Conservation (phyloP, 2,888 invertebrate species). For the Elmis aenea region DNA sequence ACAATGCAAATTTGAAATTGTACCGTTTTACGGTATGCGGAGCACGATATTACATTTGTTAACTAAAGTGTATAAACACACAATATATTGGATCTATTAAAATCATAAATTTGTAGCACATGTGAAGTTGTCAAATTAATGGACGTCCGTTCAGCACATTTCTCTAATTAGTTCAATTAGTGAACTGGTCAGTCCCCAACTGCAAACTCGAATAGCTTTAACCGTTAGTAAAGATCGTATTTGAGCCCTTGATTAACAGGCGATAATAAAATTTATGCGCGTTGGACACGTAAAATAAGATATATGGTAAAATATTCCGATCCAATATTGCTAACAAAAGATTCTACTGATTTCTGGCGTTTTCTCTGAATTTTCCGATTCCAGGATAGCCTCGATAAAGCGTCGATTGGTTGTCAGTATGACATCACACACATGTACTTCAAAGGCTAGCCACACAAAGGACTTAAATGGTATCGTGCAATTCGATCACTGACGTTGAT, state of each 20-base stretch:
- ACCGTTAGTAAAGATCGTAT: too few relatives aligned
- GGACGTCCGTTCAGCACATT: slow-evolving; percentile 44
- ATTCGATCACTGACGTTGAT: slow-evolving; percentile 24
- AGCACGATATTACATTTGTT: slow-evolving; percentile 40
- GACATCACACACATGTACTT: slow-evolving; percentile 27
- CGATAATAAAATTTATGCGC: too few relatives aligned
- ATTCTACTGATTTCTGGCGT: slow-evolving; percentile 28
- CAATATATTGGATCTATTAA: slow-evolving; percentile 46
- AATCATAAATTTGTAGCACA: slow-evolving; percentile 44
- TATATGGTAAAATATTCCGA: too few relatives aligned
- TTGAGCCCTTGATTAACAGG: too few relatives aligned
- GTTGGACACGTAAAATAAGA: too few relatives aligned
- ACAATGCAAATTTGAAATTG: slow-evolving; percentile 20
- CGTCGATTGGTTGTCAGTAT: slow-evolving; percentile 27
- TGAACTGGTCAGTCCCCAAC: slow-evolving; percentile 38
- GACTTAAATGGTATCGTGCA: slow-evolving; percentile 30
- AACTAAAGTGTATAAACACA: slow-evolving; percentile 44
- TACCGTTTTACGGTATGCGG: slow-evolving; percentile 29
- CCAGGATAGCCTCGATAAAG: slow-evolving; percentile 29
- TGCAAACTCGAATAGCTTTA: slow-evolving; percentile 20
- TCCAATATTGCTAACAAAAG: too few relatives aligned
- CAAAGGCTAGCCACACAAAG: slow-evolving; percentile 31
- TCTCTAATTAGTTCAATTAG: slow-evolving; percentile 47
- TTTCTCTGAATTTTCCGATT: slow-evolving; percentile 27
- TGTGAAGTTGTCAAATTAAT: slow-evolving; percentile 41